Percentiles rank a stretch among this genome's conserved stretches.
These are phyloP conservation scores for Aleiodes alternator DNA, from an alignment of 2,888 invertebrate genomes.

Conservation along the genomic window DNA sequence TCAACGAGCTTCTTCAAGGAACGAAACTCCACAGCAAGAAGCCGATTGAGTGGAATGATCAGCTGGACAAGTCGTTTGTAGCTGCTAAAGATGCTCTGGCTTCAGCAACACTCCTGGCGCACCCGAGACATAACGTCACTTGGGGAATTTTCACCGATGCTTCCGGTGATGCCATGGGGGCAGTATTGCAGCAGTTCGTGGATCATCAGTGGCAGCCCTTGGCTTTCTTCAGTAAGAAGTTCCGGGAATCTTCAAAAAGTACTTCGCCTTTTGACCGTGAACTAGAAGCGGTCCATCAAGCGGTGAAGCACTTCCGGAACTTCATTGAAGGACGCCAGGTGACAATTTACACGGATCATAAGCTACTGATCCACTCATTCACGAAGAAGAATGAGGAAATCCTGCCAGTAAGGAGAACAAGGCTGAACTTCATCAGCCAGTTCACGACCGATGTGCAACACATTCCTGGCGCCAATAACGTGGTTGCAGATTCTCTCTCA, in stretches of 20 bases:
- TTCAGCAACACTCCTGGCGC: slow-evolving; percentile 1
- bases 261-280: slow-evolving; percentile 53
- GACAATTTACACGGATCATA: slow-evolving; percentile 36
- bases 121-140: slow-evolving; percentile 15
- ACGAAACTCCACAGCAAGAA: neutral
- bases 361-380: slow-evolving; percentile 42
- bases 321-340: neutral
- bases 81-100: neutral
- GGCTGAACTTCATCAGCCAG: slow-evolving; percentile 29
- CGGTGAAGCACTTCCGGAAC: neutral
- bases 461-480: slow-evolving; percentile 25
- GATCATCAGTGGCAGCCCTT: neutral
- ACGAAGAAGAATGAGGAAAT: neutral
- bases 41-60: neutral
- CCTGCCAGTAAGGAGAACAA: neutral
- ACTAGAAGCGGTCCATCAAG: slow-evolving; percentile 32
- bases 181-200: neutral
- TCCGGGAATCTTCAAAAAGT: neutral
- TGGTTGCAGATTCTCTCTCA: slow-evolving; percentile 2
- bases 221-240: neutral
- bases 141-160: neutral
- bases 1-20: neutral
- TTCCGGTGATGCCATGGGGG: slow-evolving; percentile 32
- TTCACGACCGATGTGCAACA: slow-evolving; percentile 45
- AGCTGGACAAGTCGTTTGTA: neutral